These are phyloP conservation scores for Colistium nudipinnis DNA, from an alignment of 2,113 vertebrate species.

Conservation along the genomic window DNA sequence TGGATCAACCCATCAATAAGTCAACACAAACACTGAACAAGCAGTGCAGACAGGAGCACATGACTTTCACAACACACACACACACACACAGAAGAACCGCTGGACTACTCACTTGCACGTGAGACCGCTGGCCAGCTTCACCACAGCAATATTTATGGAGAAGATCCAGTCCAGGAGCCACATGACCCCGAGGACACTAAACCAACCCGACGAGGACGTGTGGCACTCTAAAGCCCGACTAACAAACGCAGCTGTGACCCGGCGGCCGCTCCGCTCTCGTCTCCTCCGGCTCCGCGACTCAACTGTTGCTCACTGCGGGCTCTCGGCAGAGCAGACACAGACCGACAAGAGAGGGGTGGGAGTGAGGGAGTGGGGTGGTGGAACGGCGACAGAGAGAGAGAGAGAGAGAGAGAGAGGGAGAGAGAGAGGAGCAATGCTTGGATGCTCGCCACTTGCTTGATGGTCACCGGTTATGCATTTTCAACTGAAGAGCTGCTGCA, in stretches of 20 bases:
- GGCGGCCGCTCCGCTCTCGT: conserved; percentile 20
- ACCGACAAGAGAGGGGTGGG: conserved; percentile 47
- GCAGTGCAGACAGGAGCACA: not conserved
- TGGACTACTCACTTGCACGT: conserved; percentile 78
- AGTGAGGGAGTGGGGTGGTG: conserved; percentile 41
- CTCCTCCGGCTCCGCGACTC: conserved; percentile 22
- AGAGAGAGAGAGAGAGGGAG: conserved; percentile 16
- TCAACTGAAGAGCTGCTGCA: not conserved
- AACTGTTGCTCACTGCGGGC: conserved; percentile 41
- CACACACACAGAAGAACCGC: conserved; percentile 3
- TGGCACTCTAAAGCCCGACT: not conserved
- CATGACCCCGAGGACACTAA: conserved; percentile 68
- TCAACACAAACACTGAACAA: conserved; percentile 36
- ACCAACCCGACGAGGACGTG: not conserved
- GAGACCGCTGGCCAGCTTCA: conserved; percentile 81
- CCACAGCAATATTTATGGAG: conserved; percentile 80
- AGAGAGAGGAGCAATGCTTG: conserved; percentile 11
- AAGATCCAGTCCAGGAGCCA: conserved; percentile 84
- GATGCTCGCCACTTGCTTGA: conserved; percentile 18
- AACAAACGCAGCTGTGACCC: conserved; percentile 5
- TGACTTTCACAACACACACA: not conserved
- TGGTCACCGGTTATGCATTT: conserved; percentile 4
- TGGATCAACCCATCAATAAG: conserved; percentile 63
- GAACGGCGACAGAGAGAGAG: conserved; percentile 10
- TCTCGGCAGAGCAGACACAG: conserved; percentile 47